These are phyloP conservation scores for Syrista parreyssii DNA, from an alignment of 2,888 invertebrate species.

Conservation along the genomic window DNA sequence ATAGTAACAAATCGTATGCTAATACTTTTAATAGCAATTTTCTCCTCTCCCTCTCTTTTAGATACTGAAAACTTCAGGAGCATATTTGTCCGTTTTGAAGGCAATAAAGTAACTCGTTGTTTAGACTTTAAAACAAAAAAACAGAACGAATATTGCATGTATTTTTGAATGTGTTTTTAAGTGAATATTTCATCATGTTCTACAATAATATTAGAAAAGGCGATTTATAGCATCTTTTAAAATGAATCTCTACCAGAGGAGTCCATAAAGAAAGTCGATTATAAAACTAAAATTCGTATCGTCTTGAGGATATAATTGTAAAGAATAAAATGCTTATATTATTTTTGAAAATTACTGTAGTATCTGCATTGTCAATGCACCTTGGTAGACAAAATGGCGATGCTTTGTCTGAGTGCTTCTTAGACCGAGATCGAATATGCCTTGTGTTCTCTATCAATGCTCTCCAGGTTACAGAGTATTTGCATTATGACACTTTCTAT, in stretches of 20 bases:
- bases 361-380: neutral
- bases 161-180: no score
- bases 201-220: no score
- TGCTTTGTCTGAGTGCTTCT: no score
- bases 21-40: slow-evolving; percentile 1
- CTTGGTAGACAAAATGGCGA: no score
- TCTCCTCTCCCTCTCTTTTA: slow-evolving; percentile 6
- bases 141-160: slow-evolving; percentile 29
- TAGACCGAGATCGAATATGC: no score
- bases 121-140: neutral
- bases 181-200: no score
- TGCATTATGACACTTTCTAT: neutral
- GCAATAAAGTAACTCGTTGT: slow-evolving; percentile 25
- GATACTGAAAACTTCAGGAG: slow-evolving; percentile 29
- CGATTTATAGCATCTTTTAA: no score
- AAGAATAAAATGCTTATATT: slow-evolving; percentile 12
- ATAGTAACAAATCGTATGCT: neutral
- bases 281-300: no score
- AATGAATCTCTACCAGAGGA: no score
- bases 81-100: slow-evolving; percentile 34
- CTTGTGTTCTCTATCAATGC: no score
- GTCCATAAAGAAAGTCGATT: no score
- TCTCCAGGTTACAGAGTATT: no score
- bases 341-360: slow-evolving; percentile 5
- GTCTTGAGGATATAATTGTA: neutral